Percentiles rank a stretch among this genome's conserved stretches.
Evolutionary conservation across 2,113 vertebrate species (phyloP).

Genomic region (Pipa parva): DNA sequence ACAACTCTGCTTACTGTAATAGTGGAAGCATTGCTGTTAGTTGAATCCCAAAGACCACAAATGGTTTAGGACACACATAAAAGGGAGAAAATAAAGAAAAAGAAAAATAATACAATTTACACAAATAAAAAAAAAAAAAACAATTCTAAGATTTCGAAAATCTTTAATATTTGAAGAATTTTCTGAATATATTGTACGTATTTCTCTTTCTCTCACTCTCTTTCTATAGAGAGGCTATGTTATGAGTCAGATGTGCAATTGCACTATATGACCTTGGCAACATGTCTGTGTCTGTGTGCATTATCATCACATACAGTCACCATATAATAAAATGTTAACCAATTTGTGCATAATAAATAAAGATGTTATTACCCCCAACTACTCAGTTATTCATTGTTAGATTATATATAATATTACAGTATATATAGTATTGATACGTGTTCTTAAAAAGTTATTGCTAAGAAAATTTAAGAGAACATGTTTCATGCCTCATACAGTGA

Average conservation of each 20-base stretch:
- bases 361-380: no score
- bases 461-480: no score
- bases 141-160: slow-evolving; percentile 45
- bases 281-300: not conserved
- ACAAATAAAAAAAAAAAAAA: slow-evolving; percentile 60
- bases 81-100: slow-evolving; percentile 64
- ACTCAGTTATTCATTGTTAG: no score
- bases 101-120: slow-evolving; percentile 60
- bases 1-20: slow-evolving; percentile 46
- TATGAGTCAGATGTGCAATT: slow-evolving; percentile 12
- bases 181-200: slow-evolving; percentile 44
- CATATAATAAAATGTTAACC: no score
- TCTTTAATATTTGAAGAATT: slow-evolving; percentile 51
- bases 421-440: no score
- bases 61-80: slow-evolving; percentile 68
- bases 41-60: slow-evolving; percentile 62
- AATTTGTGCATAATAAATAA: no score
- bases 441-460: no score
- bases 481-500: no score
- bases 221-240: slow-evolving; percentile 35
- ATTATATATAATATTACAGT: no score
- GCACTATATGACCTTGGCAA: slow-evolving; percentile 43
- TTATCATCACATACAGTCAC: no score
- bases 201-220: slow-evolving; percentile 32
- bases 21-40: slow-evolving; percentile 58